Base-by-base conservation (phyloP, 2,113 vertebrate species). In the Lophochroa leadbeateri region DNA sequence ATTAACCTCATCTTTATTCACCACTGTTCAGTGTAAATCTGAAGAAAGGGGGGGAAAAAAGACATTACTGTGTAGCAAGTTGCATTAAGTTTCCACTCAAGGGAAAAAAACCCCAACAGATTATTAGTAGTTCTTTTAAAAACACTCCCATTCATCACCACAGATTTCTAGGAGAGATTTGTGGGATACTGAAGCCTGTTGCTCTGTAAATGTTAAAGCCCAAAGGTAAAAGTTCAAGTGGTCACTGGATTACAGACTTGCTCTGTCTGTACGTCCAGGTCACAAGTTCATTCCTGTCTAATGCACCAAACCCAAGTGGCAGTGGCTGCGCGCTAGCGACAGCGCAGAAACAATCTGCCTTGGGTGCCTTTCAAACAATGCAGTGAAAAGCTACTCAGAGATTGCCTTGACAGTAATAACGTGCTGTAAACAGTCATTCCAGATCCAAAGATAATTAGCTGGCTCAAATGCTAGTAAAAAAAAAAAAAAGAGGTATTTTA, bases 1-100 rank as follows among this genome's bases (percentile, higher is more conserved):
- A 97, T 97, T 96, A 94, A 91, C 90, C 86, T 97, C 89, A 95
- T 95, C 93, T 96, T 95, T 96, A 93, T 96, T 96, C 96, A 94
- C 86, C 31, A 29, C 29, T 61, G 21, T 77, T 86, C 79, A 81
- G 64, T 0, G 6, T 82, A 87, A 90, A 94, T 85, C 69, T 79
- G 53, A 76, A 82, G 63, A 46, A 41, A 20, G 33, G 9, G 6
- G 4, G 29, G 10, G 3, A 2, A 3, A 12, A 35, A 43, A 46
- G 37, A 52, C 67, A 37, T 80, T 74, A 64, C 61, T 90, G 23
- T 69, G 93, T 55, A 65, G 75, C 78, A 85, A 90, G 90, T 75
- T 94, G 77, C 77, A 79, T 80, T 90, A 84, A 70, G 60, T 94
- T 93, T 86, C 72, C 71, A 82, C 65, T 72, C 4, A 0, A 68